Evolutionary conservation across 2,888 invertebrate species (phyloP).

Genomic region (Apotomis betuletana): DNA sequence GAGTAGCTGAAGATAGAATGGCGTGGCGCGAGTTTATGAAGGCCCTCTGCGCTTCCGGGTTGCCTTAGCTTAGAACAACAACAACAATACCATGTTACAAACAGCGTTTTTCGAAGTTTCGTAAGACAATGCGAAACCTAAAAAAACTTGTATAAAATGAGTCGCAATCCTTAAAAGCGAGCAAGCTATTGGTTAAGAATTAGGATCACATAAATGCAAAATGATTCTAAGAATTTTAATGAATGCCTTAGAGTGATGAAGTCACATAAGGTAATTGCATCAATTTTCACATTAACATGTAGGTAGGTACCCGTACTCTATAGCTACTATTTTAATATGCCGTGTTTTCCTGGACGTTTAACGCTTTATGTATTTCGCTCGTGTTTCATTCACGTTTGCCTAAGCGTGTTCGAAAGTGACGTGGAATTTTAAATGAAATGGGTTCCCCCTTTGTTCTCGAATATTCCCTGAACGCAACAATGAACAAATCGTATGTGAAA

Average conservation of each 20-base stretch:
- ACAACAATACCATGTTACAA: too few relatives aligned
- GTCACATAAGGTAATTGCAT: constrained; percentile 17
- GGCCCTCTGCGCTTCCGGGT: too few relatives aligned
- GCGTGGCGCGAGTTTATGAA: too few relatives aligned
- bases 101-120: too few relatives aligned
- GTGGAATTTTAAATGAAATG: constrained; percentile 46
- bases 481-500: constrained; percentile 53
- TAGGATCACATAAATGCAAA: not conserved
- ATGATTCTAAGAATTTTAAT: not conserved
- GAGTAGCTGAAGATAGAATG: too few relatives aligned
- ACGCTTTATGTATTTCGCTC: not conserved
- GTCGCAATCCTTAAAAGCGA: too few relatives aligned
- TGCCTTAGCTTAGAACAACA: too few relatives aligned
- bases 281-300: constrained; percentile 22
- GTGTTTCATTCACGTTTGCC: constrained; percentile 29
- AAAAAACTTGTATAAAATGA: not conserved
- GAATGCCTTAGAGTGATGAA: constrained; percentile 1
- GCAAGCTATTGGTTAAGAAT: not conserved
- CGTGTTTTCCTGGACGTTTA: constrained; percentile 16
- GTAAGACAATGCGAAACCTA: not conserved
- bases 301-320: not conserved
- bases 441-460: constrained; percentile 44
- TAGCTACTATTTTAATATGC: not conserved
- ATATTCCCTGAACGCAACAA: constrained; percentile 58
- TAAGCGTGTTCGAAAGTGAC: constrained; percentile 35